Base-by-base conservation (phyloP, 2,888 invertebrate genomes). In the Oasisia sp. region DNA sequence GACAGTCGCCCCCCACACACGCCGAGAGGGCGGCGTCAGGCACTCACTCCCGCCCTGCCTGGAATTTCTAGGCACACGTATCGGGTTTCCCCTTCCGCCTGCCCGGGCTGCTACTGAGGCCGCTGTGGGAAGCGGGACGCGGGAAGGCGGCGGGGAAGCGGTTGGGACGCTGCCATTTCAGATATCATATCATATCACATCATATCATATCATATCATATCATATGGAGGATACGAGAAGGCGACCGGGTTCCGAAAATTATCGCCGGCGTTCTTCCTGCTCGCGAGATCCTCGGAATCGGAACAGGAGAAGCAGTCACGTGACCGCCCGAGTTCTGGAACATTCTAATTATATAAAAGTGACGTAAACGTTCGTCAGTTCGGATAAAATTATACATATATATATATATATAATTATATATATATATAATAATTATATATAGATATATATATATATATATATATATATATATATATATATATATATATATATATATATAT, bases 21-120 rank as follows among this genome's bases (percentile, higher is more conserved):
- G 74, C 27, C 3, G 27, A 27, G 27, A 27, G 19, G 27, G 74
- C n/a, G 74, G 74, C 50, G n/a, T 74, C 19, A n/a, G 74, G 74
- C 27, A 27, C 3, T 27, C 74, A 27, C 27, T 3, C 74, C 19
- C 74, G 74, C n/a, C 74, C 74, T 74, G 74, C 74, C 74, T 7
- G 74, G 74, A 74, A 74, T 74, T 74, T 74, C 74, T 74, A 74
- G 74, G 74, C 74, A 74, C 74, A 74, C 74, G 27, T 74, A 74
- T 74, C 74, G n/a, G 74, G 74, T 74, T 74, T 74, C 74, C 74
- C 27, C 27, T 74, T 7, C 74, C 19, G 74, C n/a, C 74, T 74
- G 74, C 27, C 74, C 4, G 27, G 27, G 27, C 19, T 74, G 74
- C 74, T 27, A 74, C 74, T 27, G 74, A n/a, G 74, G 74, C 74